phyloP scores from a whole-genome alignment of 2,888 invertebrate species.

The Laspeyria flexula region DNA sequence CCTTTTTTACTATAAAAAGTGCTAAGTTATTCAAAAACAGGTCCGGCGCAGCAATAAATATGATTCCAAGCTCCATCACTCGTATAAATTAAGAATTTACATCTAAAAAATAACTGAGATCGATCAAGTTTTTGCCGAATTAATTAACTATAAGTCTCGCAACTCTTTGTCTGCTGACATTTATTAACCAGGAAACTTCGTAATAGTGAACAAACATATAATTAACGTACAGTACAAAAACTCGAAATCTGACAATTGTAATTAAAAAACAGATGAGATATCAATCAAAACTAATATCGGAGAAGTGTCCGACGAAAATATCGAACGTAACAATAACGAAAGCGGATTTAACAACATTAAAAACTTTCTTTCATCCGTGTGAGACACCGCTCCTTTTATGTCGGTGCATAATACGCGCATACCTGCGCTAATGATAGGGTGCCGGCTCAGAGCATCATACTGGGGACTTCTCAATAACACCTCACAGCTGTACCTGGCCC shows the following conservation, averaged over 20 bases:
- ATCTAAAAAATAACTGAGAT: conserved; percentile 25
- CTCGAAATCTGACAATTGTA: conserved; percentile 16
- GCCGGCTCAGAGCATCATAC: conserved; percentile 48
- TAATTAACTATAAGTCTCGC: conserved; percentile 24
- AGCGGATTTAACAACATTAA: conserved; percentile 56
- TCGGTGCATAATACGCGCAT: conserved; percentile 52
- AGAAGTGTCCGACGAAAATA: conserved; percentile 30
- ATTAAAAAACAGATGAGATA: conserved; percentile 34
- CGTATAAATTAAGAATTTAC: conserved; percentile 44
- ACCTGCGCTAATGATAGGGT: conserved; percentile 81
- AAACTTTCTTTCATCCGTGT: conserved; percentile 63
- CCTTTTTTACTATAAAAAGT: conserved; percentile 60
- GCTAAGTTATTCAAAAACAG: conserved; percentile 67
- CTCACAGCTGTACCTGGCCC: conserved; percentile 55
- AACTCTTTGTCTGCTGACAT: conserved; percentile 21
- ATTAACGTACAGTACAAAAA: conserved; percentile 16
- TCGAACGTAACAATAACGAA: conserved; percentile 42
- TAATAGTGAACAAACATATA: conserved; percentile 21
- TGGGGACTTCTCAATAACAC: conserved; percentile 70
- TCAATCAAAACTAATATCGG: conserved; percentile 33
- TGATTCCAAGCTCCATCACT: conserved; percentile 43
- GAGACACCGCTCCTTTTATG: conserved; percentile 58
- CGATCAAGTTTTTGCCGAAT: conserved; percentile 30
- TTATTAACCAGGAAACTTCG: conserved; percentile 24
- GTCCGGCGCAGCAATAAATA: conserved; percentile 53